Base-by-base conservation (phyloP, 37 sponge, comb jelly and placozoan species). In the Bolinopsis microptera region DNA sequence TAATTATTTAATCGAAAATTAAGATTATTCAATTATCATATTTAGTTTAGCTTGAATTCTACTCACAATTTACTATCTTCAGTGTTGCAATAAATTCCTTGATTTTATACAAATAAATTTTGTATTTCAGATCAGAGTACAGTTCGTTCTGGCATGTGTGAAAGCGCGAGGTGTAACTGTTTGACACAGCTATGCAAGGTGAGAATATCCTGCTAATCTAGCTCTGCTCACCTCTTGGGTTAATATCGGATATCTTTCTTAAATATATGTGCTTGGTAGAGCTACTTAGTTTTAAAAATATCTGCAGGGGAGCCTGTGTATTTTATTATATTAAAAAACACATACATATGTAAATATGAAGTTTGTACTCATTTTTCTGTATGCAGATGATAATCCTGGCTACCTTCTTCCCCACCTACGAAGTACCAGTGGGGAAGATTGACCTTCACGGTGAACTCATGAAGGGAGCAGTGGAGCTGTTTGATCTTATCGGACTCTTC, bases 111-210 rank as follows among this genome's bases (percentile, higher is more conserved):
- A 32, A 8, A 35, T 13, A 40, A 26, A 13, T 83, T 69, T 82
- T 38, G 36, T 26, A 13, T 76, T 39, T 1, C 93, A 96, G 97
- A 69, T 95, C 95, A 8, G 98, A 97, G 92, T 94, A 93, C 92
- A 96, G 96, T 38, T 93, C 96, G 3, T 95, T 96, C 72, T 95
- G 95, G 96, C 94, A 68, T 97, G 98, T 92, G 76, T 95, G 0
- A 95, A 94, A 93, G 96, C 94, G 26, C 97, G 96, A 32, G 95
- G 83, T 0, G 95, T 94, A 96, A 97, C 83, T 34, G 96, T 37
- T 75, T 95, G 32, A 97, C 98, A 2, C 98, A 97, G 83, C 70
- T 94, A 38, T 69, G 94, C 61, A 97, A 97, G 97, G 97, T 97
- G n/a, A n/a, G n/a, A n/a, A n/a, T n/a, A n/a, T n/a, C n/a, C n/a